Conservation (phyloP, 2,888 invertebrate genomes). For the Drosophila greeni region DNA sequence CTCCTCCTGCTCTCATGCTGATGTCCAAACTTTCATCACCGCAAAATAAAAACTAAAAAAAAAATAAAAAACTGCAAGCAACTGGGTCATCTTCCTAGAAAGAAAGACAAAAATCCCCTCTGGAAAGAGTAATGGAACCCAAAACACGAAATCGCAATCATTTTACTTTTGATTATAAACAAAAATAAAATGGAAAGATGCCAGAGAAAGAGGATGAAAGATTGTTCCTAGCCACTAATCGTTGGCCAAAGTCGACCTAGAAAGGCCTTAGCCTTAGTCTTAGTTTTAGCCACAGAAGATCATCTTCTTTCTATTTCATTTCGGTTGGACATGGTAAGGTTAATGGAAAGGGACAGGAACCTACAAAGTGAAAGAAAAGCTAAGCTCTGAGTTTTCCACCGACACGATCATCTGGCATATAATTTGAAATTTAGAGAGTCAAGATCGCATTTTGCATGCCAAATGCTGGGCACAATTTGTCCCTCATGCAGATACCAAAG, state of each 20-base stretch:
- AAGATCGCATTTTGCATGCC: slow-evolving; percentile 67
- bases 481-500: slow-evolving; percentile 44
- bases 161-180: slow-evolving; percentile 73
- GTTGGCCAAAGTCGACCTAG: slow-evolving; percentile 59
- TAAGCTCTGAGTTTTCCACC: slow-evolving; percentile 22
- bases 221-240: slow-evolving; percentile 61
- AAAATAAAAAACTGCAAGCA: slow-evolving; percentile 49
- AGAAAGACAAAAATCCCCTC: slow-evolving; percentile 42
- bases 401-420: slow-evolving; percentile 59
- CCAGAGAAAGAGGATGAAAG: slow-evolving; percentile 42
- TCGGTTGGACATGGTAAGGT: slow-evolving; percentile 48
- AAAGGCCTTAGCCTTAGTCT: slow-evolving; percentile 43
- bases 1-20: slow-evolving; percentile 10
- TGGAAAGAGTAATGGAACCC: slow-evolving; percentile 33
- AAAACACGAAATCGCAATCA: slow-evolving; percentile 71
- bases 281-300: slow-evolving; percentile 22
- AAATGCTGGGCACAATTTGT: slow-evolving; percentile 68
- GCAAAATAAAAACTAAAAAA: slow-evolving; percentile 47
- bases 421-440: slow-evolving; percentile 63
- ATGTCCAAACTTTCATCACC: slow-evolving; percentile 62
- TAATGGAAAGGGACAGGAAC: slow-evolving; percentile 38
- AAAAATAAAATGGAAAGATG: slow-evolving; percentile 41
- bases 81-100: slow-evolving; percentile 60
- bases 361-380: slow-evolving; percentile 34
- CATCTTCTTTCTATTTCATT: slow-evolving; percentile 67